These are phyloP conservation scores for Apamea epomidion DNA, from an alignment of 2,888 invertebrate species.

Conservation along the genomic window DNA sequence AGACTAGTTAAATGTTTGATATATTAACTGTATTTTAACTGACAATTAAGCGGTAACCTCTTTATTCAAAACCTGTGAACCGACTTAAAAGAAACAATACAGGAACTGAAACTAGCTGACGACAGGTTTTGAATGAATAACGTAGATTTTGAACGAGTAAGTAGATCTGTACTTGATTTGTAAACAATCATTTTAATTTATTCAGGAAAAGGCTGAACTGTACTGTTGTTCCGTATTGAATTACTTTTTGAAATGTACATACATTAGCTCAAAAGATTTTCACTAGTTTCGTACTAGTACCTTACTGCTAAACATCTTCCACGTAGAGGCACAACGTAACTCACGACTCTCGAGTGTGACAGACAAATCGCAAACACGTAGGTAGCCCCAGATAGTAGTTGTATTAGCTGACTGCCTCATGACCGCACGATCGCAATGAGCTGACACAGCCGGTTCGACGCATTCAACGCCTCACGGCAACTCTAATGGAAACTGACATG, in stretches of 20 bases:
- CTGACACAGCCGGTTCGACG: constrained; percentile 60
- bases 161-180: constrained; percentile 81
- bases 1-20: constrained; percentile 90
- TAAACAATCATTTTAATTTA: constrained; percentile 72
- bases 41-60: constrained; percentile 86
- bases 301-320: constrained; percentile 67
- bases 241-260: constrained; percentile 82
- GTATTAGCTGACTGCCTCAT: constrained; percentile 79
- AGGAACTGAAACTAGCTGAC: constrained; percentile 87
- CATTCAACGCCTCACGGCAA: constrained; percentile 72
- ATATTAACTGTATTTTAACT: constrained; percentile 90
- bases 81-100: constrained; percentile 83
- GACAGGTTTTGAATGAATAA: constrained; percentile 89
- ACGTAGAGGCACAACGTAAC: constrained; percentile 71
- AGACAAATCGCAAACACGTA: constrained; percentile 68
- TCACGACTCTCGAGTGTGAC: constrained; percentile 59
- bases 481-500: constrained; percentile 75
- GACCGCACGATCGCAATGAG: constrained; percentile 66
- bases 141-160: constrained; percentile 85
- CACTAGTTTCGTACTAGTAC: constrained; percentile 65
- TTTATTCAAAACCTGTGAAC: constrained; percentile 90
- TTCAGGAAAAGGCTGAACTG: constrained; percentile 82
- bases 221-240: constrained; percentile 77
- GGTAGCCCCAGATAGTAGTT: constrained; percentile 70
- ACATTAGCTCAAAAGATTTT: constrained; percentile 75